phyloP scores from a whole-genome alignment of 2,113 vertebrate genomes.

The Neodontobutis hainanensis region DNA sequence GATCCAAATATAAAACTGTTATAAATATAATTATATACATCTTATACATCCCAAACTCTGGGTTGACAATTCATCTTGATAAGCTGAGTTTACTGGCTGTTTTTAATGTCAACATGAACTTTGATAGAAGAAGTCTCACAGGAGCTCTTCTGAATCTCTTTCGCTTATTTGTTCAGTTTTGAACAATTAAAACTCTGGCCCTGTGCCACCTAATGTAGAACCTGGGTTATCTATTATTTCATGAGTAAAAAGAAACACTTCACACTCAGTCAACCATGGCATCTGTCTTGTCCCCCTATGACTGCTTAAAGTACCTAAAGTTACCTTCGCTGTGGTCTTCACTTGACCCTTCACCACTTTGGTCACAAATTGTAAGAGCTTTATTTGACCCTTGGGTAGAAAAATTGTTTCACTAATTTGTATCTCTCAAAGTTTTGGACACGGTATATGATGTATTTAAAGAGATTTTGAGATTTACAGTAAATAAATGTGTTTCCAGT shows the following conservation, averaged over 20 bases:
- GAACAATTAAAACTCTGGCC: constrained; percentile 63
- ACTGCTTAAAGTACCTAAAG: constrained; percentile 43
- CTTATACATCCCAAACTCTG: too few relatives aligned
- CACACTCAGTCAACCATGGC: constrained; percentile 75
- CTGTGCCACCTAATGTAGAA: constrained; percentile 75
- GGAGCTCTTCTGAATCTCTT: constrained; percentile 29
- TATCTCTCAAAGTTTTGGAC: background rate
- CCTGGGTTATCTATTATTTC: constrained; percentile 80
- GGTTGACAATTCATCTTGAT: constrained; percentile 12
- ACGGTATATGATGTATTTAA: too few relatives aligned
- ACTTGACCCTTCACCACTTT: background rate
- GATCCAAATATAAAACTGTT: background rate
- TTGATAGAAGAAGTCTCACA: constrained; percentile 34
- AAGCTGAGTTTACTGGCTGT: constrained; percentile 9
- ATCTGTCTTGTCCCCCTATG: constrained; percentile 67
- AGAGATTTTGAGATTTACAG: background rate
- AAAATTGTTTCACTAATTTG: background rate
- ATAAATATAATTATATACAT: too few relatives aligned
- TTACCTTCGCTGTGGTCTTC: constrained; percentile 37
- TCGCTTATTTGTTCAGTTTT: constrained; percentile 44
- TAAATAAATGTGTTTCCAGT: background rate
- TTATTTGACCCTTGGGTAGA: background rate
- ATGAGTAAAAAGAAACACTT: constrained; percentile 79
- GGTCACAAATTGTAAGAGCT: background rate
- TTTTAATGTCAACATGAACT: constrained; percentile 55